phyloP scores from a whole-genome alignment of 1,140 invertebrate species.

The Drosophila neocordata region DNA sequence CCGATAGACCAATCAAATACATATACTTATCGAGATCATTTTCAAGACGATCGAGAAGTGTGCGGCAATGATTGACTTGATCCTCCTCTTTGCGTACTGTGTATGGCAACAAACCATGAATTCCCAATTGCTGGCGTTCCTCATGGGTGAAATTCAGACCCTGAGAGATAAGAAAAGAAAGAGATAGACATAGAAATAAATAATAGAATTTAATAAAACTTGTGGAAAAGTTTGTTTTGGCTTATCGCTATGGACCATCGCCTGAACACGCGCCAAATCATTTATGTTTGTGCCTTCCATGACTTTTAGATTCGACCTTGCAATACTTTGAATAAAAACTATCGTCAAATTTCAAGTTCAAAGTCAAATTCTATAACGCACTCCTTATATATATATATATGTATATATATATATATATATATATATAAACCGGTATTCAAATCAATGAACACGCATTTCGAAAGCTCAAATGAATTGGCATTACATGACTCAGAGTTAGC shows the following conservation, averaged over 20 bases:
- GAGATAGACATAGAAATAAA: neutral
- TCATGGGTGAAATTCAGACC: slow-evolving; percentile 83
- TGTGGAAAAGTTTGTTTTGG: slow-evolving; percentile 39
- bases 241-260: slow-evolving; percentile 26
- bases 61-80: slow-evolving; percentile 89
- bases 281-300: neutral
- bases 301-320: slow-evolving; percentile 33
- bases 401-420: slow-evolving; percentile 8
- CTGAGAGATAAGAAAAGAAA: slow-evolving; percentile 19
- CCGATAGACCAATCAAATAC: slow-evolving; percentile 90
- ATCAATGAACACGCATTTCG: slow-evolving; percentile 18
- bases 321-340: slow-evolving; percentile 3
- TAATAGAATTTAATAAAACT: slow-evolving; percentile 10
- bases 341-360: slow-evolving; percentile 40
- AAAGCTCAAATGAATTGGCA: slow-evolving; percentile 6
- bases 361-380: slow-evolving; percentile 30
- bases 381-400: neutral
- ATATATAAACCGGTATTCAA: slow-evolving; percentile 26
- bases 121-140: slow-evolving; percentile 93
- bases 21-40: slow-evolving; percentile 94
- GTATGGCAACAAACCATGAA: slow-evolving; percentile 93
- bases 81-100: slow-evolving; percentile 93
- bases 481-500: slow-evolving; percentile 32
- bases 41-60: slow-evolving; percentile 90
- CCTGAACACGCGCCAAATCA: slow-evolving; percentile 29